A percentile compares a stretch with the other conserved stretches of the same genome.
These are phyloP conservation scores for Archips crataeganus DNA, from an alignment of 2,888 invertebrate species.

Conservation along the genomic window DNA sequence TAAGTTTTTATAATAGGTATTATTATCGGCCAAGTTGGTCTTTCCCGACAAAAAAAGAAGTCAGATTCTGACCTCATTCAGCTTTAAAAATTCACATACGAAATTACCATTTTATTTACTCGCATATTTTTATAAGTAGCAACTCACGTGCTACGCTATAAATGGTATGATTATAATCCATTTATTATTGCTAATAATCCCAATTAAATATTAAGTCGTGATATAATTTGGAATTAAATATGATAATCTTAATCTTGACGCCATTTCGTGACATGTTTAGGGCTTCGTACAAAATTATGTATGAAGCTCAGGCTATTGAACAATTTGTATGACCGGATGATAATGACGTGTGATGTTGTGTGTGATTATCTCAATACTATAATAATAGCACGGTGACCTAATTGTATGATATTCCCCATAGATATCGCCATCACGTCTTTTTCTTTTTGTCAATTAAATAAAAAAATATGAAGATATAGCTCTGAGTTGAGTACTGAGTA, in stretches of 20 bases:
- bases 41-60: neutral
- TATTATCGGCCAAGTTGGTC: too few relatives aligned
- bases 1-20: too few relatives aligned
- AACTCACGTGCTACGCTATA: slow-evolving; percentile 20
- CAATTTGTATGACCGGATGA: too few relatives aligned
- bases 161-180: slow-evolving; percentile 39
- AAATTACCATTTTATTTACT: neutral
- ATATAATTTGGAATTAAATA: slow-evolving; percentile 25
- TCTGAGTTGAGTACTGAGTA: too few relatives aligned
- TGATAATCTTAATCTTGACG: slow-evolving; percentile 32
- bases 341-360: neutral
- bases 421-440: too few relatives aligned
- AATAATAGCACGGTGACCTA: neutral
- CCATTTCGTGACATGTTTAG: slow-evolving; percentile 28
- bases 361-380: neutral
- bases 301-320: neutral
- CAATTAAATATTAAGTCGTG: slow-evolving; percentile 37
- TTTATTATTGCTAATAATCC: slow-evolving; percentile 31
- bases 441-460: too few relatives aligned
- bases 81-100: neutral
- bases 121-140: slow-evolving; percentile 21
- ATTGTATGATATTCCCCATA: too few relatives aligned
- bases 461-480: too few relatives aligned
- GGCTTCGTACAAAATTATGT: neutral
- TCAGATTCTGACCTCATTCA: neutral